These are phyloP conservation scores for Lutjanus erythropterus DNA, from an alignment of 2,113 vertebrate genomes.

Conservation along the genomic window DNA sequence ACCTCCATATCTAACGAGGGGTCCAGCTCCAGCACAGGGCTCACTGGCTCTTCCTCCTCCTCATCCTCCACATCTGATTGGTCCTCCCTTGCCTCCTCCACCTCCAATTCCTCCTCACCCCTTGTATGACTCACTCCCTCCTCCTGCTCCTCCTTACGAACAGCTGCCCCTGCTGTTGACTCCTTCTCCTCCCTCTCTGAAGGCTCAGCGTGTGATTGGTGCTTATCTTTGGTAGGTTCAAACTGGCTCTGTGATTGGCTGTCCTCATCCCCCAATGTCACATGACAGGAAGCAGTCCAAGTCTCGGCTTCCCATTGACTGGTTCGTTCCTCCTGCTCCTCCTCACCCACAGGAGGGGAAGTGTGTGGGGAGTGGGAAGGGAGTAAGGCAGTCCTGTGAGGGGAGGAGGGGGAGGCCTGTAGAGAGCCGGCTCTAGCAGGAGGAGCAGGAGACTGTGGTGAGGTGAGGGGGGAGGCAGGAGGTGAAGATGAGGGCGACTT, in stretches of 20 bases:
- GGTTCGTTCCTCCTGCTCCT: background rate
- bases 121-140: background rate
- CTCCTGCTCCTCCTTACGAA: background rate
- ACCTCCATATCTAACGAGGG: constrained; percentile 73
- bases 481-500: background rate
- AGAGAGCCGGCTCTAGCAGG: constrained; percentile 36
- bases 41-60: constrained; percentile 41
- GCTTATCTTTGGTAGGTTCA: constrained; percentile 50
- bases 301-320: background rate
- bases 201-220: constrained; percentile 33
- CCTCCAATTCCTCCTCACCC: background rate
- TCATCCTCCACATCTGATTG: constrained; percentile 41
- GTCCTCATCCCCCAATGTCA: background rate
- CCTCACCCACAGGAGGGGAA: background rate
- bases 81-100: background rate
- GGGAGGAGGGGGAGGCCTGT: constrained; percentile 11
- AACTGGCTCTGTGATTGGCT: constrained; percentile 47
- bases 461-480: background rate
- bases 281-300: constrained; percentile 13
- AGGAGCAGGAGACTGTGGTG: background rate
- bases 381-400: constrained; percentile 31
- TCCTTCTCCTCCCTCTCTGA: constrained; percentile 20
- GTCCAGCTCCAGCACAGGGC: constrained; percentile 68
- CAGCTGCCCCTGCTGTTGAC: background rate
- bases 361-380: background rate